phyloP scores from a whole-genome alignment of 2,113 vertebrate genomes.

The Carollia perspicillata region DNA sequence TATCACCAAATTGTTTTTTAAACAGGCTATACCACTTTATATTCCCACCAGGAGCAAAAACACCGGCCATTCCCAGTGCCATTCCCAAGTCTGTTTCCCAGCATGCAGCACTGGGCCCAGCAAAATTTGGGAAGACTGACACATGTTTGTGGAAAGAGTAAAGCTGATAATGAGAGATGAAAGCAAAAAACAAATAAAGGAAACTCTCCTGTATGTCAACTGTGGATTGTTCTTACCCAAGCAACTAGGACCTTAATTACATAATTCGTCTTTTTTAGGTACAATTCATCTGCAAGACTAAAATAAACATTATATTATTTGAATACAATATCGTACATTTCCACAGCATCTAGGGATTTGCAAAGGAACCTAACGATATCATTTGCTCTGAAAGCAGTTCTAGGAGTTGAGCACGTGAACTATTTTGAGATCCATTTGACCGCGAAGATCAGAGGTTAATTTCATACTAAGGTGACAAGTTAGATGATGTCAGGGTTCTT shows the following conservation, averaged over 20 bases:
- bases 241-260: background rate
- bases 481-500: background rate
- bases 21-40: background rate
- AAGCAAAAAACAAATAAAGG: background rate
- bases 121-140: background rate
- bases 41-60: background rate
- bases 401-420: background rate
- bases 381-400: background rate
- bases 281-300: background rate
- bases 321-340: background rate
- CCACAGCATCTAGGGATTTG: background rate
- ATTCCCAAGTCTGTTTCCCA: background rate
- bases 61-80: accelerated
- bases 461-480: background rate
- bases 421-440: background rate
- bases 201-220: background rate
- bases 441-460: background rate
- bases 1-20: background rate
- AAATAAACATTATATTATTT: background rate
- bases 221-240: background rate
- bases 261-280: background rate
- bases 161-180: background rate
- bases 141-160: background rate
- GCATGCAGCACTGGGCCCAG: accelerated
- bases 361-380: background rate